Evolutionary conservation across 2,113 vertebrate species (phyloP), one percentile per base, ranked within the genome.

Genomic region (Cheirogaleus medius): DNA sequence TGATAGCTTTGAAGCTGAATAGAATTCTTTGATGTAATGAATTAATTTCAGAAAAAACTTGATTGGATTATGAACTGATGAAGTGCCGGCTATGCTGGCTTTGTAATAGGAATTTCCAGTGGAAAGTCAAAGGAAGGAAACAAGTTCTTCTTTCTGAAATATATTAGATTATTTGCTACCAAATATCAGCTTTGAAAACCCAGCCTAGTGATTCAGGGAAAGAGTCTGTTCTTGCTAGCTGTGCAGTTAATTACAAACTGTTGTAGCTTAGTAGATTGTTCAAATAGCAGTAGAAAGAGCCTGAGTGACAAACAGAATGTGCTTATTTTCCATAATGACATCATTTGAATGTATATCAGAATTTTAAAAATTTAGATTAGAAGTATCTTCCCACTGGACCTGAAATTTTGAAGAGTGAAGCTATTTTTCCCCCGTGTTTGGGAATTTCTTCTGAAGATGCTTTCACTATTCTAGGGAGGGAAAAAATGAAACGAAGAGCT

Each of bases 11-110:
- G 39, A 29, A 63, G 44, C 29, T 42, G 42, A 97, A 66, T 85
- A 90, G 68, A 87, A 73, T 81, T 74, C 49, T 76, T 97, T 87
- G 84, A 92, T 85, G 8, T 29, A 76, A 82, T 69, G 64, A 66
- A 87, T 94, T 96, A 63, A 92, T 90, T 92, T 92, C 58, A 42
- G 49, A 64, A 85, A 93, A 54, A 42, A 27, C 2, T 39, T 80
- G 58, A 47, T 23, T 68, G 81, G 34, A 32, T 5, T 8, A 42
- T 87, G 27, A 42, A 39, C 37, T 25, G 34, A 49, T 64, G 34
- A 81, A 81, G 34, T 47, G 21, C 23, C 10, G 49, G 29, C 2
- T 25, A 42, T 37, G 13, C 44, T 77, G 4, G 1, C 5, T 32
- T 87, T 90, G 7, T 69, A 54, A 37, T 32, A 39, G 54, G 13